phyloP scores from a whole-genome alignment of 2,113 vertebrate genomes.

The Chiloscyllium plagiosum region DNA sequence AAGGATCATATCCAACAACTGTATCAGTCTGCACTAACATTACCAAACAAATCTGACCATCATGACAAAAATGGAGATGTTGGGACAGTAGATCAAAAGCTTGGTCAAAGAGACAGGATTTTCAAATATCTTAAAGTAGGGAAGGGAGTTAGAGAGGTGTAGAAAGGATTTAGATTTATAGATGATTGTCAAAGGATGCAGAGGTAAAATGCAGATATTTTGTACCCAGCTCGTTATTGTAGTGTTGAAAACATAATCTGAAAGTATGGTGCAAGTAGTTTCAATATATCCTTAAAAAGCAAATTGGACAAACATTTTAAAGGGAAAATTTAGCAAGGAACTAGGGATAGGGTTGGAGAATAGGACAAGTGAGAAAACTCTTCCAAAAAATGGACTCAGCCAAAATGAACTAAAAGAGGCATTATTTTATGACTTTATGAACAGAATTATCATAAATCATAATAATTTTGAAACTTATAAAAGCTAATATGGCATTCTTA shows the following conservation, averaged over 20 bases:
- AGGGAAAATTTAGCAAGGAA: neutral
- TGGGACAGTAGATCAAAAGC: neutral
- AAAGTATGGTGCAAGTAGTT: neutral
- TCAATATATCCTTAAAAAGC: neutral
- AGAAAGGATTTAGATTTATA: no score
- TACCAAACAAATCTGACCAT: neutral
- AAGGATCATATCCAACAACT: neutral
- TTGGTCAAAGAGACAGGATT: neutral
- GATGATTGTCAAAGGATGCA: neutral
- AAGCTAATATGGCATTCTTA: neutral
- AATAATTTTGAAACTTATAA: neutral
- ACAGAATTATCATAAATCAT: neutral
- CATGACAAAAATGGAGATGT: neutral
- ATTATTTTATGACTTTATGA: neutral
- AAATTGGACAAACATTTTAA: neutral
- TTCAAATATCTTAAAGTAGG: neutral
- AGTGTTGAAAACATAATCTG: neutral
- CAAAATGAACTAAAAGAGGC: neutral
- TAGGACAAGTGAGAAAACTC: neutral
- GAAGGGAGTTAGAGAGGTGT: neutral
- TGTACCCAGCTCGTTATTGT: neutral
- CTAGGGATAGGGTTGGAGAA: neutral
- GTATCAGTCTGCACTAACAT: neutral
- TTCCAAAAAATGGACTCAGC: neutral
- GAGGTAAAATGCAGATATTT: neutral